Evolutionary conservation across 2,888 invertebrate genomes (phyloP).

Genomic region (Catonia carolina): DNA sequence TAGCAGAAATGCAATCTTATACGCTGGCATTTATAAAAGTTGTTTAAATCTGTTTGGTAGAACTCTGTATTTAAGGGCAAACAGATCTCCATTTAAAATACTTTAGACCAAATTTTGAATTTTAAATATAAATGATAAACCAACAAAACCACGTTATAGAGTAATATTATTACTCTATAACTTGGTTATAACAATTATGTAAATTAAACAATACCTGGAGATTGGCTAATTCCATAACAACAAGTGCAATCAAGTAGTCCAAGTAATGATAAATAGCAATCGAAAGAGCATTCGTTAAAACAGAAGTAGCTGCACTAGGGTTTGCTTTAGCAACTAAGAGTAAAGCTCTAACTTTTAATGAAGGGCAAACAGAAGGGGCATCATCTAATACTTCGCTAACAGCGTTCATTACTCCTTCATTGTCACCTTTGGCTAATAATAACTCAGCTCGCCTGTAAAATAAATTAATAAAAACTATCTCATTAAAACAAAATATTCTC

Average conservation of each 20-base stretch:
- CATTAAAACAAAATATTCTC: background rate
- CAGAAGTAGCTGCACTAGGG: conserved; percentile 45
- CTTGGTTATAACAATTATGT: too few relatives aligned
- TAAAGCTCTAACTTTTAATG: conserved; percentile 58
- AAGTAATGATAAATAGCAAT: conserved; percentile 67
- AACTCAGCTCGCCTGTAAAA: conserved; percentile 41
- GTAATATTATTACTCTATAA: too few relatives aligned
- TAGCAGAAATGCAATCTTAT: too few relatives aligned
- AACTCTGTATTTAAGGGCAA: too few relatives aligned
- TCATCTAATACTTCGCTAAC: conserved; percentile 44
- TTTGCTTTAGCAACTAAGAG: conserved; percentile 57
- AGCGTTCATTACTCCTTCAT: conserved; percentile 40
- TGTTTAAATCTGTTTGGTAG: too few relatives aligned
- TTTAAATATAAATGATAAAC: too few relatives aligned
- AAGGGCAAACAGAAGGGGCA: conserved; percentile 39
- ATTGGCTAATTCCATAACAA: conserved; percentile 73
- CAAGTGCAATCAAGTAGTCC: conserved; percentile 65
- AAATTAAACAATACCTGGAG: conserved; percentile 57
- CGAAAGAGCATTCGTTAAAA: conserved; percentile 62
- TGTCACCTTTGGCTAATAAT: conserved; percentile 42
- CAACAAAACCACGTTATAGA: too few relatives aligned
- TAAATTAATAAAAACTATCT: background rate
- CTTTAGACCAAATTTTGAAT: too few relatives aligned
- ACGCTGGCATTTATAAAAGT: too few relatives aligned
- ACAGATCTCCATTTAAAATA: too few relatives aligned